phyloP scores from a whole-genome alignment of 2,888 invertebrate genomes.

The Lamellibrachia satsuma region DNA sequence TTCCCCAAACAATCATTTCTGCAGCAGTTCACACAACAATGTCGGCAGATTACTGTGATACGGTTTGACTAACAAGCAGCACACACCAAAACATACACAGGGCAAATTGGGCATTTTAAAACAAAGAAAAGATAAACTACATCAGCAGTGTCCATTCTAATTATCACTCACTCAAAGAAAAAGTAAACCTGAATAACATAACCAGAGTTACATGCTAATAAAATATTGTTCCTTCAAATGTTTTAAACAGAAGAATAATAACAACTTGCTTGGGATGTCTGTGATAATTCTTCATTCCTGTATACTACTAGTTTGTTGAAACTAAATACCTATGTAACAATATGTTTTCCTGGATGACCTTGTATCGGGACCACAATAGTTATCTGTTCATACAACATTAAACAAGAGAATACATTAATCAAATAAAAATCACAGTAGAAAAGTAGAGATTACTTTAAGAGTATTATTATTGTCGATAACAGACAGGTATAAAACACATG shows the following conservation, averaged over 20 bases:
- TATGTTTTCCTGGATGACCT: not conserved
- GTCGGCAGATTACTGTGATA: not conserved
- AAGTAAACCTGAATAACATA: not conserved
- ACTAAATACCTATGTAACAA: not conserved
- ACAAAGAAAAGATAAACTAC: not conserved
- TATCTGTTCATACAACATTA: not conserved
- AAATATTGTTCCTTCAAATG: no score
- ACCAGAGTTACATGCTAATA: not conserved
- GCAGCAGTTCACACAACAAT: not conserved
- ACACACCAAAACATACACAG: not conserved
- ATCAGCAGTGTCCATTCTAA: not conserved
- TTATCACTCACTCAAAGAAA: not conserved
- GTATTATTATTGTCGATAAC: no score
- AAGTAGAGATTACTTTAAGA: no score
- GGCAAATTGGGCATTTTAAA: not conserved
- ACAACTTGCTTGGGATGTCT: no score
- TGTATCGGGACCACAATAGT: not conserved
- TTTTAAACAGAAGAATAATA: no score
- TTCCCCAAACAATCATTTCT: not conserved
- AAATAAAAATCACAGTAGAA: not conserved
- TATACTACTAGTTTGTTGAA: not conserved
- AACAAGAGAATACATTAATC: not conserved
- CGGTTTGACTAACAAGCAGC: not conserved
- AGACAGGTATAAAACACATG: not conserved
- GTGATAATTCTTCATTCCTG: not conserved